Percentiles rank a stretch among this genome's conserved stretches.
phyloP scores from a whole-genome alignment of 1,140 invertebrate species.

The Diabrotica virgifera region DNA sequence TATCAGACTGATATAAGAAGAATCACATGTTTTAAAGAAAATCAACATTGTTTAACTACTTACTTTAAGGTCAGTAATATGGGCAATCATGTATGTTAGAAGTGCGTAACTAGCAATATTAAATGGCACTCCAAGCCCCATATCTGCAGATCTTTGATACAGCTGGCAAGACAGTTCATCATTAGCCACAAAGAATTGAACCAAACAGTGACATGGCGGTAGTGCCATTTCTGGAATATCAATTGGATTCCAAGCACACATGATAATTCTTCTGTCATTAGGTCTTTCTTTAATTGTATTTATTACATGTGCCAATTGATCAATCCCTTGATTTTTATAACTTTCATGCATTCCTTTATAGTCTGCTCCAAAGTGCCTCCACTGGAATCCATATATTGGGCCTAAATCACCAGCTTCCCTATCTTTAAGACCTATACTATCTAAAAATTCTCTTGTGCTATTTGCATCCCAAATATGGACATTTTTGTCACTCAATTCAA shows the following conservation, averaged over 20 bases:
- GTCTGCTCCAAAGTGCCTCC: constrained; percentile 96
- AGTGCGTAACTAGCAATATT: constrained; percentile 98
- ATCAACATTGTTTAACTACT: constrained; percentile 13
- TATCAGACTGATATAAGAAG: too few species aligned
- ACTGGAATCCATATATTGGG: constrained; percentile 98
- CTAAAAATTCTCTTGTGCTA: constrained; percentile 86
- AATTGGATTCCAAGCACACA: constrained; percentile 93
- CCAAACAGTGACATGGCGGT: constrained; percentile 94
- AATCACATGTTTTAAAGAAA: too few species aligned
- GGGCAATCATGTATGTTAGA: constrained; percentile 94
- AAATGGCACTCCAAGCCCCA: constrained; percentile 97
- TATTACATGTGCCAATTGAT: constrained; percentile 89
- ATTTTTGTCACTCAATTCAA: constrained; percentile 77
- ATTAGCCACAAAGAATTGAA: constrained; percentile 91
- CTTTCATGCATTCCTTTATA: constrained; percentile 84
- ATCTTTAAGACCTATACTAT: constrained; percentile 81
- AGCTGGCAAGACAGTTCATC: constrained; percentile 84
- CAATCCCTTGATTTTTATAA: constrained; percentile 84
- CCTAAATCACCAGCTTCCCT: constrained; percentile 95
- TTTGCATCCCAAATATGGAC: constrained; percentile 99
- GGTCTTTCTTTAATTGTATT: constrained; percentile 82
- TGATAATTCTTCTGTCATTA: constrained; percentile 84
- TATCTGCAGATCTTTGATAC: constrained; percentile 96
- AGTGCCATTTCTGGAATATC: constrained; percentile 92
- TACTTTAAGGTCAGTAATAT: constrained; percentile 83